These are phyloP conservation scores for Ceratina australensis DNA, from an alignment of 1,140 invertebrate species.

Conservation along the genomic window DNA sequence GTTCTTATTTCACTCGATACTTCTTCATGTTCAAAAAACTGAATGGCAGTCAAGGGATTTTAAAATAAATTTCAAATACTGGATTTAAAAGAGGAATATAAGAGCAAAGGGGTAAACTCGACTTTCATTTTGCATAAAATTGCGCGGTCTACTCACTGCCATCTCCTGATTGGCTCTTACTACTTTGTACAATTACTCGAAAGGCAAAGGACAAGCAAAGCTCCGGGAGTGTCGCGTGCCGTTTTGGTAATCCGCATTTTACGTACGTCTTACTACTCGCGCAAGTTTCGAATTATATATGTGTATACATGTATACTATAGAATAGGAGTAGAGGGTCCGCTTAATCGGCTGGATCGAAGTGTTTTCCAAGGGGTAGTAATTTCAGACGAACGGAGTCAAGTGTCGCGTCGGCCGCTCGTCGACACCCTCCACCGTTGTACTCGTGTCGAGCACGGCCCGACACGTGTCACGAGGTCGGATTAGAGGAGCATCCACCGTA, in stretches of 20 bases:
- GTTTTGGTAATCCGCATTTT: constrained; percentile 28
- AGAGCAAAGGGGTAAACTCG: too few relatives aligned
- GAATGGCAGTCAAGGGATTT: too few relatives aligned
- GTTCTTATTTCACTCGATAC: too few relatives aligned
- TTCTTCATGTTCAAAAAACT: too few relatives aligned
- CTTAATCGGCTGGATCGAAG: constrained; percentile 52
- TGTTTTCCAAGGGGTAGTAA: constrained; percentile 48
- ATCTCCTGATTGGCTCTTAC: too few relatives aligned
- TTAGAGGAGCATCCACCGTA: constrained; percentile 44
- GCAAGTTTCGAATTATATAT: too few relatives aligned
- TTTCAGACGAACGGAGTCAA: constrained; percentile 67
- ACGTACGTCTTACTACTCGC: not conserved
- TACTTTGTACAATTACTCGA: constrained; percentile 13
- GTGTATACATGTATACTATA: too few relatives aligned
- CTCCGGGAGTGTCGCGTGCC: constrained; percentile 1
- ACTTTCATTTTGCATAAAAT: too few relatives aligned
- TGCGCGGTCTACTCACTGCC: too few relatives aligned
- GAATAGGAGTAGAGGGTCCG: not conserved
- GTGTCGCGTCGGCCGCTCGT: constrained; percentile 69
- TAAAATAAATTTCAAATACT: too few relatives aligned
- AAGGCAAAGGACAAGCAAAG: not conserved
- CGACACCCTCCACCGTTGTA: constrained; percentile 60
- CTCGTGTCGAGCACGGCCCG: constrained; percentile 7
- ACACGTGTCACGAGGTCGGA: constrained; percentile 50
- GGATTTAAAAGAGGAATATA: too few relatives aligned